Conservation (phyloP, 2,113 vertebrate genomes). For the Mormoops blainvillei region DNA sequence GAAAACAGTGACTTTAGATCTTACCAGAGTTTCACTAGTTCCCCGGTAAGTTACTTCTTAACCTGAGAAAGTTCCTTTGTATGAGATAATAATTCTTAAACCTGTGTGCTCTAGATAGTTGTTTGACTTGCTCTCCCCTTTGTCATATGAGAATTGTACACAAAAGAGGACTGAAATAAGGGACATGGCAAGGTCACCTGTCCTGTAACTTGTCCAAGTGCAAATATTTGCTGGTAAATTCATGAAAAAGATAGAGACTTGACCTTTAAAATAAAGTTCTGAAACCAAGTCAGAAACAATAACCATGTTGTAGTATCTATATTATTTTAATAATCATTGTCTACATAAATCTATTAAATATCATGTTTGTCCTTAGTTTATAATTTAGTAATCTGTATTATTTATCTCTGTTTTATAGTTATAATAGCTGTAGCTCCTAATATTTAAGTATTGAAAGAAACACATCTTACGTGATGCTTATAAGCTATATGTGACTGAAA, state of each 20-base stretch:
- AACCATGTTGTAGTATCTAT: not conserved
- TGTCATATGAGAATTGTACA: not conserved
- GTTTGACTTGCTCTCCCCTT: constrained; percentile 2
- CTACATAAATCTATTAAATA: not conserved
- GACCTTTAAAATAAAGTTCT: constrained; percentile 37
- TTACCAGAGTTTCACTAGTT: not conserved
- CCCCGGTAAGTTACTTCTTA: not conserved
- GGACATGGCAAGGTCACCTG: not conserved
- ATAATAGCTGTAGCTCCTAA: not conserved
- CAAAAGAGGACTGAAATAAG: not conserved
- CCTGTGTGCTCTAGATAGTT: not conserved
- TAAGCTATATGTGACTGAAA: not conserved
- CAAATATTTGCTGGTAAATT: constrained; percentile 63
- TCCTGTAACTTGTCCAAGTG: not conserved
- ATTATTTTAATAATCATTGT: constrained; percentile 51
- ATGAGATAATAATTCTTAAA: not conserved
- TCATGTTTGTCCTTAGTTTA: constrained; percentile 1
- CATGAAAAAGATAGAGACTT: not conserved
- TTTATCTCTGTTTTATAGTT: constrained; percentile 49
- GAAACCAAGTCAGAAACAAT: constrained; percentile 51
- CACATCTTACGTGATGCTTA: not conserved
- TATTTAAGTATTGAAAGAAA: not conserved
- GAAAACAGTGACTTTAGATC: not conserved
- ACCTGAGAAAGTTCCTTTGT: not conserved
- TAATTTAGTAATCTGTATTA: constrained; percentile 1